Base-by-base conservation (phyloP, 2,113 vertebrate genomes). In the Sarotherodon lohbergeri region DNA sequence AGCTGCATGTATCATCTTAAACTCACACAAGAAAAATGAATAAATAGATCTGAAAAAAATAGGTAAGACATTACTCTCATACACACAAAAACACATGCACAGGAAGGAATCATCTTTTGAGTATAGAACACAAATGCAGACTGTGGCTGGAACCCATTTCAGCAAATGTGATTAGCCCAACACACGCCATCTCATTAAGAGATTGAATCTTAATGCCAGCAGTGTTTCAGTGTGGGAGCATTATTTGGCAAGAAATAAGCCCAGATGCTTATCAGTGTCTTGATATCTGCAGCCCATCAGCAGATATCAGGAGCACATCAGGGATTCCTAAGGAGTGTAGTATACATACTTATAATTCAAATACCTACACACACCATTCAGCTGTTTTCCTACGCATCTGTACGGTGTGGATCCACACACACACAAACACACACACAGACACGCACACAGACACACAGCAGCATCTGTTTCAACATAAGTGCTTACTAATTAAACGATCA, bases 81-180 rank as follows among this genome's bases (percentile, higher is more conserved):
- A 2, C 61, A 78, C n/a, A 59, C 48, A 76, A 12, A 48, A 32
- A 79, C 57, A 76, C 84, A 61, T 5, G 8, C 78, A 63, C 59
- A 43, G 29, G 81, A 7, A 84, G 76, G 56, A 46, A 86, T 86
- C 83, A 27, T 88, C 86, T 71, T 80, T 63, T 34, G 52, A 80
- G 81, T 79, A 48, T 52, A 36, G 89, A 79, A 66, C 80, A 71
- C 73, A 80, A 91, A 90, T 82, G 88, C 88, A 88, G 81, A 86
- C 80, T 83, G 85, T 81, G 86, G 83, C 93, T 92, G 91, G 91
- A 93, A 94, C 87, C 84, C 88, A 94, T 92, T 91, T 89, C 39
- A 85, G 82, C 80, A 90, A 93, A 94, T 90, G 85, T 91, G 88
- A 92, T 95, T 93, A 95, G 83, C 57, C 88, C 89, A 87, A 93